phyloP scores from a whole-genome alignment of 1,140 invertebrate genomes.

The Aphidius gifuensis region DNA sequence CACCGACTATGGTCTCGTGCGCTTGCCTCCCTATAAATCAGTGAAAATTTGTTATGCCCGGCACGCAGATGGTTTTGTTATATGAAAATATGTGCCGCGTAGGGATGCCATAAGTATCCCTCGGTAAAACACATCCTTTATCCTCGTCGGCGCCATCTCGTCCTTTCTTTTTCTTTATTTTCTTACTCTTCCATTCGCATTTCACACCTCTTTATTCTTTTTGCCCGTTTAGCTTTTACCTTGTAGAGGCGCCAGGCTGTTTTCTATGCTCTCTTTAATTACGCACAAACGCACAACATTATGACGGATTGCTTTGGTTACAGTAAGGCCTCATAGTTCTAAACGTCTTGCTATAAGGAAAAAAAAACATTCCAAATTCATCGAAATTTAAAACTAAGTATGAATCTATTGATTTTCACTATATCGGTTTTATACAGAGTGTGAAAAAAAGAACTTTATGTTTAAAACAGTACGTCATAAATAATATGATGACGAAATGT shows the following conservation, averaged over 20 bases:
- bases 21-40: conserved; percentile 53
- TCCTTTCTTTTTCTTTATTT: conserved; percentile 7
- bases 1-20: conserved; percentile 22
- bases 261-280: conserved; percentile 54
- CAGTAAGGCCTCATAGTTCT: no score
- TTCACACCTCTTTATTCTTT: background rate
- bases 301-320: conserved; percentile 42
- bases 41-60: conserved; percentile 56
- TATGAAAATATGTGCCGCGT: conserved; percentile 58
- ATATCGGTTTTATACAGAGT: no score
- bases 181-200: conserved; percentile 31
- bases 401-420: no score
- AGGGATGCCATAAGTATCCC: conserved; percentile 54
- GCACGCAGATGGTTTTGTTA: conserved; percentile 59
- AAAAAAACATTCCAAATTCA: no score
- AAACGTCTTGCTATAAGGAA: no score
- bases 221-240: conserved; percentile 17
- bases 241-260: conserved; percentile 49
- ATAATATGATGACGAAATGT: conserved; percentile 29
- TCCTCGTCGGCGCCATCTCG: conserved; percentile 36
- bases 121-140: conserved; percentile 54
- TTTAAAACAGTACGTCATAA: conserved; percentile 30
- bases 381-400: no score
- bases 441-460: conserved; percentile 1
- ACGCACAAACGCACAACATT: conserved; percentile 42